Evolutionary conservation across 37 sponge, comb jelly and placozoan genomes (phyloP).

Genomic region (Beroe ovata): DNA sequence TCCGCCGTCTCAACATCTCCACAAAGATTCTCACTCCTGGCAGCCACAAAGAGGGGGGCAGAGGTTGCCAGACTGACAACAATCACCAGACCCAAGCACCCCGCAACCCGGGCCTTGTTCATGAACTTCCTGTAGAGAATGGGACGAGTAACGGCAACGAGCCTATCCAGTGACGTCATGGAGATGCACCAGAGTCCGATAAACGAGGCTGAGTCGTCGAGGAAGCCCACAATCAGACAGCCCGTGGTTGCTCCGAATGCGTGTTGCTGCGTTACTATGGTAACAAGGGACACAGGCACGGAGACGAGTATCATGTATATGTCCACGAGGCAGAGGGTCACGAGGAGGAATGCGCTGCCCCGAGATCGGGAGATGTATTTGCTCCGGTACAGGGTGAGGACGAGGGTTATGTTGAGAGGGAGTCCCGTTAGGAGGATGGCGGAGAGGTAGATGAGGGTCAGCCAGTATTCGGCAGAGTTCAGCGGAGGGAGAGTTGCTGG

Average conservation of each 20-base stretch:
- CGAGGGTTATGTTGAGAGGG: neutral
- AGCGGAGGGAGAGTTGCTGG: neutral
- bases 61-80: neutral
- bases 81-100: neutral
- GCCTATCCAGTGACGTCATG: neutral
- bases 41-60: neutral
- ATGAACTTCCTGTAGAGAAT: conserved; percentile 8
- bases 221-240: neutral
- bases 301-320: conserved; percentile 19
- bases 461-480: neutral
- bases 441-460: neutral
- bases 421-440: neutral
- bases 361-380: neutral
- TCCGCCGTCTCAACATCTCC: neutral
- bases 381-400: neutral
- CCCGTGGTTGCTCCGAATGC: neutral
- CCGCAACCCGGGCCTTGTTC: neutral
- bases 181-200: conserved; percentile 37
- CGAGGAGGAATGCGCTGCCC: conserved; percentile 1
- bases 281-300: neutral
- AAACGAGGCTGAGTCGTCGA: conserved; percentile 3
- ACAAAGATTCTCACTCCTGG: neutral
- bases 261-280: neutral
- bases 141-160: conserved; percentile 6
- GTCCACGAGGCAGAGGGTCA: conserved; percentile 24